phyloP scores from a whole-genome alignment of 23 tunicate species.

The Diplosoma virens region DNA sequence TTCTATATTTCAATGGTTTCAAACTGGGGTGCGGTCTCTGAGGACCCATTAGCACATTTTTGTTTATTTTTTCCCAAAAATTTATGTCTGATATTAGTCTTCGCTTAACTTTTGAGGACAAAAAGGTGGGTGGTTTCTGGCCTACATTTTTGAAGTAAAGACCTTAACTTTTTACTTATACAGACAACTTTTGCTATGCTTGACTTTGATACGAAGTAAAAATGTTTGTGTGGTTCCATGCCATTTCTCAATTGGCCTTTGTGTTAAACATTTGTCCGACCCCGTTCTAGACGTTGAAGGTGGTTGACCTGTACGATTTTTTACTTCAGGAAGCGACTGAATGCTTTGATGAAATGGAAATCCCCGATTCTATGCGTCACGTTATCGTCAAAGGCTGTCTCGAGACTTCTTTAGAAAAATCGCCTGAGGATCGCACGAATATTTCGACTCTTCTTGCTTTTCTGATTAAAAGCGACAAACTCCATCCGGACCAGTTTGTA shows the following conservation, averaged over 20 bases:
- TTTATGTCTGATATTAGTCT: too few relatives aligned
- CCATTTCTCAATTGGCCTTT: too few relatives aligned
- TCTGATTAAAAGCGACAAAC: not conserved
- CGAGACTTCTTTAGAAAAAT: slow-evolving; percentile 22
- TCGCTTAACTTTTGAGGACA: too few relatives aligned
- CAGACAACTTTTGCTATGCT: too few relatives aligned
- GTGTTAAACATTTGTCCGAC: not conserved
- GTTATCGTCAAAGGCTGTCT: not conserved
- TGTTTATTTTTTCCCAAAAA: too few relatives aligned
- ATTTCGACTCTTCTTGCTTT: not conserved
- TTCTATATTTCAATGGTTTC: too few relatives aligned
- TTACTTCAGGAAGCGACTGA: slow-evolving; percentile 30
- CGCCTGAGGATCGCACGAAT: slow-evolving; percentile 6
- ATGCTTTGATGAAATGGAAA: slow-evolving; percentile 10
- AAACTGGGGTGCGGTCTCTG: too few relatives aligned
- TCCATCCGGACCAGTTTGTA: not conserved
- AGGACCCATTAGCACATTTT: too few relatives aligned
- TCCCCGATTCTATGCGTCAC: not conserved
- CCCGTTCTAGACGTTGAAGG: not conserved
- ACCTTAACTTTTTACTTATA: too few relatives aligned
- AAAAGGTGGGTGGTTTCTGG: too few relatives aligned
- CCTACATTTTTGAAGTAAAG: not conserved
- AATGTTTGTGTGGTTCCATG: too few relatives aligned
- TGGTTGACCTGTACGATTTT: not conserved
- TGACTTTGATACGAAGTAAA: too few relatives aligned